A percentile compares a stretch with the other conserved stretches of the same genome.
phyloP scores from a whole-genome alignment of 64 coral and sea anemone species.

The Montipora capricornis region DNA sequence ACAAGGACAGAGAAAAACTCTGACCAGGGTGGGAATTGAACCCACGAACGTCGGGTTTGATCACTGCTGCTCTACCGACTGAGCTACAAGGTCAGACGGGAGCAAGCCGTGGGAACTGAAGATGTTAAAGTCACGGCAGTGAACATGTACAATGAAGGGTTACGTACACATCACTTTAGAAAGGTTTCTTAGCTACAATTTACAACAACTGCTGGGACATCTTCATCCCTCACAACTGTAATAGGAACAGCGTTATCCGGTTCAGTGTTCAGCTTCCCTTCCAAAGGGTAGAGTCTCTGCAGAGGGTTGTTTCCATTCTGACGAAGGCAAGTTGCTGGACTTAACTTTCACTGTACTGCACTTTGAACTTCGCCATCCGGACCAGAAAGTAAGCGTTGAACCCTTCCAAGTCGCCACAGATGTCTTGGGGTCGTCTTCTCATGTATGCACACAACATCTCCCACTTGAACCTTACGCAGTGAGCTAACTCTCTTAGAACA shows the following conservation, averaged over 20 bases:
- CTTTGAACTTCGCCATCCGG: conserved; percentile 31
- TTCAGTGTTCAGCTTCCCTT: neutral
- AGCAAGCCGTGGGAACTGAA: no score
- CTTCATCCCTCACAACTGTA: neutral
- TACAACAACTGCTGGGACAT: no score
- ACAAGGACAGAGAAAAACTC: no score
- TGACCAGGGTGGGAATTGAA: no score
- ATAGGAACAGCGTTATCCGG: conserved; percentile 10
- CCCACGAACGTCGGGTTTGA: no score
- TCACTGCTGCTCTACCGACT: no score
- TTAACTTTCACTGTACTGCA: conserved; percentile 29
- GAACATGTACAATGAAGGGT: no score
- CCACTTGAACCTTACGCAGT: conserved; percentile 22
- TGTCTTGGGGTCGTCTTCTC: conserved; percentile 22
- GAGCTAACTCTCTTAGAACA: conserved; percentile 15
- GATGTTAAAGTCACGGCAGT: no score
- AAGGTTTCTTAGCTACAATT: neutral
- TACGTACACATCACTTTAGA: neutral
- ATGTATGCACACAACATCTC: conserved; percentile 31
- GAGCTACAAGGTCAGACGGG: no score
- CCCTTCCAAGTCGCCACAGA: neutral
- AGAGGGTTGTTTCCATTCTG: conserved; percentile 22
- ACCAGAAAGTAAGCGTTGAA: neutral
- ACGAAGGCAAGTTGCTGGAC: neutral
- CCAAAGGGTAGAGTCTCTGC: conserved; percentile 15